A percentile compares a stretch with the other conserved stretches of the same genome.
phyloP scores from a whole-genome alignment of 2,888 invertebrate genomes.

The Cheilosia pagana region DNA sequence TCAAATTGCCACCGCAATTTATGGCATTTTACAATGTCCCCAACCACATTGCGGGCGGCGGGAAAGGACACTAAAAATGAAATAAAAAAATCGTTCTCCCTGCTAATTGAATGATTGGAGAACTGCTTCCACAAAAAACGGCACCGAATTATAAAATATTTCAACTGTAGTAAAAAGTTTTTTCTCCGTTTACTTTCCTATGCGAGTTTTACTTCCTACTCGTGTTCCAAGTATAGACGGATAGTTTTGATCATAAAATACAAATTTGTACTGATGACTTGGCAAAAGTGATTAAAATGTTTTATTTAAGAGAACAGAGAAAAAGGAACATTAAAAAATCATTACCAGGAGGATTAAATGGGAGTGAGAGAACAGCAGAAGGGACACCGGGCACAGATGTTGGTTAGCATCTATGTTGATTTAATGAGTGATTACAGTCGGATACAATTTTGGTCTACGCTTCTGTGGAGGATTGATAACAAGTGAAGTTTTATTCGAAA shows the following conservation, averaged over 20 bases:
- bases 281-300: constrained; percentile 20
- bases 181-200: constrained; percentile 13
- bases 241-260: constrained; percentile 60
- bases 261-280: constrained; percentile 52
- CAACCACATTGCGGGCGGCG: background rate
- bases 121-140: constrained; percentile 1
- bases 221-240: constrained; percentile 17
- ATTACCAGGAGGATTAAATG: background rate
- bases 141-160: constrained; percentile 1
- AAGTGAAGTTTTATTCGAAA: no score
- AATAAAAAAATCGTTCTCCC: constrained; percentile 27
- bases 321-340: background rate
- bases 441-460: no score
- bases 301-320: background rate
- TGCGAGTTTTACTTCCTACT: constrained; percentile 43
- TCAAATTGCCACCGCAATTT: constrained; percentile 60
- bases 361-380: background rate
- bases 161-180: constrained; percentile 49
- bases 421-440: no score
- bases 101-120: constrained; percentile 60
- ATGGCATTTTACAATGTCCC: constrained; percentile 59
- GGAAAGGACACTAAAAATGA: constrained; percentile 17
- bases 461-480: no score
- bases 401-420: no score
- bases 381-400: no score